Base-by-base conservation (phyloP, 2,797 vertebrate genomes). In the Paguma larvata region DNA sequence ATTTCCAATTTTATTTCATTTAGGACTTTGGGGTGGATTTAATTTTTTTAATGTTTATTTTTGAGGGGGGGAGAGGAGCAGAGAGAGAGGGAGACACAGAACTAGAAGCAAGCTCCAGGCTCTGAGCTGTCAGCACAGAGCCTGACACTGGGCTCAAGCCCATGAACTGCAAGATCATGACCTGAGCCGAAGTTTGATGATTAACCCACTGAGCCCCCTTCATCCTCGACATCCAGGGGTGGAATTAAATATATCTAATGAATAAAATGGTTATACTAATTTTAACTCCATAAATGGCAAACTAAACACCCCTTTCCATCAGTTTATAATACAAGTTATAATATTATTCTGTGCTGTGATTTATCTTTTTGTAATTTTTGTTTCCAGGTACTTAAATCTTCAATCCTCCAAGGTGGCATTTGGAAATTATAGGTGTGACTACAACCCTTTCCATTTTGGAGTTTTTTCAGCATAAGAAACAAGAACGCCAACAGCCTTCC, bases 181-280 rank as follows among this genome's bases (percentile, higher is more conserved):
- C 56, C 21, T 59, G 21, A 59, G 16, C 8, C 9, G 51, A 59
- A 59, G 56, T 59, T 59, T 19, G 56, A 59, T 59, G 56, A 23
- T 59, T 59, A 59, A 59, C 56, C 56, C 56, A 59, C 56, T 59
- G 56, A 23, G 56, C 56, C 56, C 23, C 56, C 21, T 7, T 21
- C 3, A 21, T 19, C 56, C 21, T 7, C 19, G 8, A 21, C 56
- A 59, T 19, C 56, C 21, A 56, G 62, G 65, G 44, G 7, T 91
- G n/a, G 94, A n/a, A 89, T 89, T 91, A 93, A 85, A 91, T 65
- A 53, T 44, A 53, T 9, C 90, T 75, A 72, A 38, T 72, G 82
- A 93, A 72, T 65, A 32, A 91, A 92, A 88, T 70, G n/a, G 62
- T 70, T 86, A 21, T 48, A 48, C 85, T 93, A 79, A 65, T 86